These are phyloP conservation scores for Lordiphosa stackelbergi DNA, from an alignment of 1,140 invertebrate genomes.

Conservation along the genomic window DNA sequence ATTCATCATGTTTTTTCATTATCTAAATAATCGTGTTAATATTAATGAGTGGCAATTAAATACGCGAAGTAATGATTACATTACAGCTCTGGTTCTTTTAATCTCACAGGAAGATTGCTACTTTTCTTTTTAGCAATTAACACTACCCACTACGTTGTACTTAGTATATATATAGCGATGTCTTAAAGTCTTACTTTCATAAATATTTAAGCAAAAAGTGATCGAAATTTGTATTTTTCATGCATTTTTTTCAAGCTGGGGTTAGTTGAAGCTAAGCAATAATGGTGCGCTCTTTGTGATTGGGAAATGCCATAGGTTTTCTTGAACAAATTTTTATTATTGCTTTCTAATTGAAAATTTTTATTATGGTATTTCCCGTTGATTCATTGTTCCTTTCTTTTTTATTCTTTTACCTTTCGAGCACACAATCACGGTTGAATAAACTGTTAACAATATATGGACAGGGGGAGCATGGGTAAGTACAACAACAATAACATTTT, in stretches of 20 bases:
- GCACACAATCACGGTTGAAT: slow-evolving; percentile 32
- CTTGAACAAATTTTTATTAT: not conserved
- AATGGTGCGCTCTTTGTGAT: not conserved
- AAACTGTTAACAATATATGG: slow-evolving; percentile 50
- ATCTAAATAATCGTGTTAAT: no score
- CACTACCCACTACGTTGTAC: no score
- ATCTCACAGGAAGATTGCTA: no score
- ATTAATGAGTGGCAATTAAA: no score
- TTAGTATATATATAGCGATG: no score
- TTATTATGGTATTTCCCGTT: not conserved
- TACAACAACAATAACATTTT: slow-evolving; percentile 35
- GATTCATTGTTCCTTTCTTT: not conserved
- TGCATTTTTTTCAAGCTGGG: not conserved
- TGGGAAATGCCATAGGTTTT: slow-evolving; percentile 2
- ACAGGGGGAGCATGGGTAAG: slow-evolving; percentile 2
- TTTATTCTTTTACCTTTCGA: slow-evolving; percentile 37
- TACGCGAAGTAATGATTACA: no score
- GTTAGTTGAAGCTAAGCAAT: slow-evolving; percentile 25
- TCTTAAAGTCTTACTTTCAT: no score
- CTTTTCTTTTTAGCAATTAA: no score
- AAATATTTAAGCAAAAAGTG: no score
- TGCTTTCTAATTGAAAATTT: not conserved
- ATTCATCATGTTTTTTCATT: no score
- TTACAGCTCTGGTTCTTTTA: no score
- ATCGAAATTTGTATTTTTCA: not conserved